Percentiles rank a stretch among this genome's conserved stretches.
phyloP scores from a whole-genome alignment of 2,888 invertebrate genomes.

The Amblyteles armatorius region DNA sequence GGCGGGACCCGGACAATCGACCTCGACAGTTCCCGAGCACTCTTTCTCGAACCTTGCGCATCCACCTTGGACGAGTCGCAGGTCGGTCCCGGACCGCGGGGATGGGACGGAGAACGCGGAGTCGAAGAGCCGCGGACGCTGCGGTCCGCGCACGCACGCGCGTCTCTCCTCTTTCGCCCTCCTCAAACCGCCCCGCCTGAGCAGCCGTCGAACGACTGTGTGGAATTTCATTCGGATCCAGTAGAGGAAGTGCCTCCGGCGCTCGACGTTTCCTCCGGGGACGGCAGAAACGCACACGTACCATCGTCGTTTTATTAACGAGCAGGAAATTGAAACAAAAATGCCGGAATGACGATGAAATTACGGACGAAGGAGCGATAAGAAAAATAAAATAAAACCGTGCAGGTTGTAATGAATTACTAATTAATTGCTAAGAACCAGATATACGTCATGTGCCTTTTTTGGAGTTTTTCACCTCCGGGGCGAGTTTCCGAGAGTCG shows the following conservation, averaged over 20 bases:
- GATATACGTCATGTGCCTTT: not conserved
- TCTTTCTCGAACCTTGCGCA: conserved; percentile 43
- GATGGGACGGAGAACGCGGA: conserved; percentile 23
- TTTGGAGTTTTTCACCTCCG: conserved; percentile 23
- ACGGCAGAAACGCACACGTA: conserved; percentile 10
- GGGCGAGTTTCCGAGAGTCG: conserved; percentile 18
- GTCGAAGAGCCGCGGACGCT: conserved; percentile 21
- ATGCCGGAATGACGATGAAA: conserved; percentile 7
- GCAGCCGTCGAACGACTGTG: conserved; percentile 19
- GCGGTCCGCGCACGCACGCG: conserved; percentile 59
- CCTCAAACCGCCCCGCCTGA: not conserved
- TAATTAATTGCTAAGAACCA: conserved; percentile 39
- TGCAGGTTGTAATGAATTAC: conserved; percentile 33
- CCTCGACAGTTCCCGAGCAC: conserved; percentile 73
- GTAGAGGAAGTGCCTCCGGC: conserved; percentile 2
- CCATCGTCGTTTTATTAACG: conserved; percentile 34
- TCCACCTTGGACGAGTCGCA: conserved; percentile 34
- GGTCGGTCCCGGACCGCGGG: conserved; percentile 10
- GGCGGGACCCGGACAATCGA: conserved; percentile 80
- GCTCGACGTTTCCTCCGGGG: conserved; percentile 11
- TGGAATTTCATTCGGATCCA: conserved; percentile 55
- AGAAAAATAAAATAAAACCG: not conserved
- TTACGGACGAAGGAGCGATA: too few relatives aligned
- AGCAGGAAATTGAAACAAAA: conserved; percentile 19
- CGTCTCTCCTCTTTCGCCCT: conserved; percentile 12